Evolutionary conservation across 2,113 vertebrate genomes (phyloP).

Genomic region (Brevimyrus niger): DNA sequence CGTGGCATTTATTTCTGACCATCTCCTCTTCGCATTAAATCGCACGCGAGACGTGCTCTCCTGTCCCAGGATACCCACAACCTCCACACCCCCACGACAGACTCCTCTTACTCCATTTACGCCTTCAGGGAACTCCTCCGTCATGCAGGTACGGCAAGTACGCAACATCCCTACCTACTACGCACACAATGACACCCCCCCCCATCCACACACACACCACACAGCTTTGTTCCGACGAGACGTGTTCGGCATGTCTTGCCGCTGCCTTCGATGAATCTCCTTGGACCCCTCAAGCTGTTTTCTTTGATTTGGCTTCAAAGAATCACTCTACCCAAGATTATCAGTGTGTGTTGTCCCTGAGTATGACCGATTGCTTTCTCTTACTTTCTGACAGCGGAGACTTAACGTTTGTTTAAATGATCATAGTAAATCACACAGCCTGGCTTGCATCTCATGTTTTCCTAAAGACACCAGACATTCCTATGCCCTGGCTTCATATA

Average conservation of each 20-base stretch:
- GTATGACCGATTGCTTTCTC: not conserved
- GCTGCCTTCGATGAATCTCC: not conserved
- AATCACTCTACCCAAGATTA: not conserved
- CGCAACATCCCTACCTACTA: not conserved
- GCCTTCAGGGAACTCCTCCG: not conserved
- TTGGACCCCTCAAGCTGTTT: not conserved
- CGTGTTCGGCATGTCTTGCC: not conserved
- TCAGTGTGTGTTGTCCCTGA: not conserved
- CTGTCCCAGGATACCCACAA: not conserved
- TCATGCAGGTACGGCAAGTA: not conserved
- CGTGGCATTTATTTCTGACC: not conserved
- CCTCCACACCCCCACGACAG: not conserved
- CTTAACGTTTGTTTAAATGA: not conserved
- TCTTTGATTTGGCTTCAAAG: not conserved
- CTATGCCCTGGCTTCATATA: not conserved
- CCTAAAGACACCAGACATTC: not conserved
- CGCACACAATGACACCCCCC: not conserved
- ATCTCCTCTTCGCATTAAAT: not conserved
- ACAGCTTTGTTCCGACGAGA: not conserved
- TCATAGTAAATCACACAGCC: not conserved
- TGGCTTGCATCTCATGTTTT: not conserved
- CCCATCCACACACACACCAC: no score
- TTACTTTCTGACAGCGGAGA: not conserved
- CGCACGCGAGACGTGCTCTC: not conserved
- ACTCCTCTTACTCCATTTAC: not conserved